Evolutionary conservation across 2,113 vertebrate genomes (phyloP).

Genomic region (Spea multiplicata): DNA sequence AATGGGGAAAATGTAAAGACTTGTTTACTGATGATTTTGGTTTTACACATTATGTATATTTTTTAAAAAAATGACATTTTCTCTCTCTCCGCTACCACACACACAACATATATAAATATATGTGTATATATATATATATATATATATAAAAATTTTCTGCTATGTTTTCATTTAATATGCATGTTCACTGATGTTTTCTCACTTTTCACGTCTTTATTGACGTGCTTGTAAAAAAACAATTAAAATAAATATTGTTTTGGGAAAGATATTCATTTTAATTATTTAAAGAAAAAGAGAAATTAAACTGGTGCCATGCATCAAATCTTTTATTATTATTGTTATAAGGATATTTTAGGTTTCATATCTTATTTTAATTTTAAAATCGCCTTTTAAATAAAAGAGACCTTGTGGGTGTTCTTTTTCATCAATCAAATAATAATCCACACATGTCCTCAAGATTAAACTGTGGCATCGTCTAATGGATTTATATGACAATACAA

Average conservation of each 20-base stretch:
- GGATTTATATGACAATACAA: constrained; percentile 60
- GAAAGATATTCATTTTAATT: background rate
- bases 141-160: too few species aligned
- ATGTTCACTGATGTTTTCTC: background rate
- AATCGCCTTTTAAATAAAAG: constrained; percentile 38
- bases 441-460: constrained; percentile 56
- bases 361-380: constrained; percentile 13
- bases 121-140: too few species aligned
- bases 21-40: too few species aligned
- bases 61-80: too few species aligned
- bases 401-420: constrained; percentile 31
- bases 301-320: background rate
- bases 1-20: too few species aligned
- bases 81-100: too few species aligned
- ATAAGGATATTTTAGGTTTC: background rate
- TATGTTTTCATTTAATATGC: background rate
- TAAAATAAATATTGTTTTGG: constrained; percentile 1
- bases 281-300: constrained; percentile 23
- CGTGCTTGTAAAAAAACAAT: background rate
- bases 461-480: constrained; percentile 59
- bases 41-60: too few species aligned
- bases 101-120: background rate
- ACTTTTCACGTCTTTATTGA: too few species aligned
- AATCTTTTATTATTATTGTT: too few species aligned
- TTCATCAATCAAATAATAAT: constrained; percentile 45